phyloP scores from a whole-genome alignment of 64 coral and sea anemone genomes.

The Platygyra sinensis region DNA sequence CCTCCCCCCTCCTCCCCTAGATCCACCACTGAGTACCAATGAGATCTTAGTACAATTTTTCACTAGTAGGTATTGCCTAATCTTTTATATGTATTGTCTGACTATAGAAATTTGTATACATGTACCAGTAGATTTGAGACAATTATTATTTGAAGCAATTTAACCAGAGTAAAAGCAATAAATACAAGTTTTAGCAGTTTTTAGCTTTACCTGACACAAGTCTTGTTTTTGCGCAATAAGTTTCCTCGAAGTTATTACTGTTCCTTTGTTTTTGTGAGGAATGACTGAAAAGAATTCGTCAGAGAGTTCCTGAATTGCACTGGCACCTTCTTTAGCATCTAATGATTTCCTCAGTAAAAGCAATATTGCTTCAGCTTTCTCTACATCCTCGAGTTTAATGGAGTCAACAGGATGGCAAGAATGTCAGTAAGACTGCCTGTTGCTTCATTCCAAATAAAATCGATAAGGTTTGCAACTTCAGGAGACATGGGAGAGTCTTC shows the following conservation, averaged over 20 bases:
- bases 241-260: constrained; percentile 39
- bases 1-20: no score
- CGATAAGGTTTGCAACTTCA: constrained; percentile 71
- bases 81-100: no score
- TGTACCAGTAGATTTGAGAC: no score
- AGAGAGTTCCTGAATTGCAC: constrained; percentile 45
- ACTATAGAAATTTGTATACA: no score
- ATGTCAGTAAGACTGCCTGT: constrained; percentile 63
- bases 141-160: no score
- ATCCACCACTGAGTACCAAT: no score
- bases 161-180: no score
- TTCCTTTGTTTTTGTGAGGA: constrained; percentile 61
- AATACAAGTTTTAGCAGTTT: no score
- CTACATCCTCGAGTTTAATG: constrained; percentile 85
- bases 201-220: constrained; percentile 82
- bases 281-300: constrained; percentile 86
- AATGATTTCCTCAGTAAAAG: constrained; percentile 69
- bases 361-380: constrained; percentile 89
- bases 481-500: neutral
- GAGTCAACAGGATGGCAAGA: constrained; percentile 59
- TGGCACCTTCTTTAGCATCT: constrained; percentile 1
- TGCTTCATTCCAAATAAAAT: constrained; percentile 93
- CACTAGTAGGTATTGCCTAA: no score
- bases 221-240: constrained; percentile 90
- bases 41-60: no score